phyloP scores from a whole-genome alignment of 2,113 vertebrate genomes.

The Okapia johnstoni region DNA sequence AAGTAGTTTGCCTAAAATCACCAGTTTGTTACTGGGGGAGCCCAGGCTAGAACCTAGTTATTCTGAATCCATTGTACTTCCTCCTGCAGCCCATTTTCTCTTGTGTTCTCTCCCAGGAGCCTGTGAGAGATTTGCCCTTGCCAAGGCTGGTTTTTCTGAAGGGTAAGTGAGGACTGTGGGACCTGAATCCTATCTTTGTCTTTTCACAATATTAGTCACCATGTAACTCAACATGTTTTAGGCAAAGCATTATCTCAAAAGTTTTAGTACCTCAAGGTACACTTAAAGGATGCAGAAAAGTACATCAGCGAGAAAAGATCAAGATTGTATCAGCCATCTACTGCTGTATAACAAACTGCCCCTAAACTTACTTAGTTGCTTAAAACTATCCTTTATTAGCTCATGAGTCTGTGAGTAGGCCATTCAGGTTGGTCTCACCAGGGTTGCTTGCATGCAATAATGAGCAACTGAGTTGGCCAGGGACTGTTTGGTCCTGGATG shows the following conservation, averaged over 20 bases:
- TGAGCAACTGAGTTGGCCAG: background rate
- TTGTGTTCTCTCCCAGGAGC: background rate
- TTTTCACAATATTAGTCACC: background rate
- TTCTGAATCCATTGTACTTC: background rate
- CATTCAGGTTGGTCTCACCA: background rate
- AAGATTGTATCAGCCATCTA: background rate
- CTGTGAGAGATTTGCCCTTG: background rate
- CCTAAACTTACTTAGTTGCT: background rate
- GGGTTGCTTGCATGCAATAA: fast-evolving
- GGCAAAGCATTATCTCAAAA: background rate
- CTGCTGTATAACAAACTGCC: background rate
- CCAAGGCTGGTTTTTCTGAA: background rate
- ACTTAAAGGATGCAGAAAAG: background rate
- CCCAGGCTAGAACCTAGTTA: background rate
- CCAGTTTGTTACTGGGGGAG: background rate
- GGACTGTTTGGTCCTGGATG: background rate
- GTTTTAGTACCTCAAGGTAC: background rate
- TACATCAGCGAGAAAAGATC: background rate
- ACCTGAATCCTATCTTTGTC: background rate
- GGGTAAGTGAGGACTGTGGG: background rate
- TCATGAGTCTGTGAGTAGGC: background rate
- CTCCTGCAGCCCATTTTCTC: background rate
- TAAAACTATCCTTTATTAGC: background rate
- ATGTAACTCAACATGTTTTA: background rate
- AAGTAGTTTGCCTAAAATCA: background rate